Evolutionary conservation across 2,797 vertebrate species (phyloP).

Genomic region (Chanos chanos): DNA sequence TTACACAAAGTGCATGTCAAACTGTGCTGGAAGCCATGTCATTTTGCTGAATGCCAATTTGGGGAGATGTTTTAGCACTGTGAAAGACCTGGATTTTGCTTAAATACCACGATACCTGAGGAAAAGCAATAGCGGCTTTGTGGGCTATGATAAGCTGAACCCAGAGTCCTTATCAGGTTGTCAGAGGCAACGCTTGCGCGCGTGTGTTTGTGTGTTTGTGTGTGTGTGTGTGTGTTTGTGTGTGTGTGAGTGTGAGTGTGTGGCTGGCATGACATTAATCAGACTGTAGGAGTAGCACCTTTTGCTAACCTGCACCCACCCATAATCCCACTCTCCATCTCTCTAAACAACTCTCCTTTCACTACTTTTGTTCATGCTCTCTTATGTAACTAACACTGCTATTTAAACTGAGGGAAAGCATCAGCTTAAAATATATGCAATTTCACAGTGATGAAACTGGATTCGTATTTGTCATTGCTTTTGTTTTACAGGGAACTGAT

Average conservation of each 20-base stretch:
- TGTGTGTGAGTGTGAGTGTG: conserved; percentile 47
- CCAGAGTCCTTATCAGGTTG: conserved; percentile 54
- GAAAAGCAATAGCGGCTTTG: conserved; percentile 1
- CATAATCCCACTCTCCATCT: too few species aligned
- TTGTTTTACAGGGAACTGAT: too few species aligned
- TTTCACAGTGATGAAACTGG: too few species aligned
- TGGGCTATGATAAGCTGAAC: conserved; percentile 39
- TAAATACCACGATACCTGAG: conserved; percentile 12
- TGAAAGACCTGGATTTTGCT: conserved; percentile 30
- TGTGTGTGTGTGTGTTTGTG: too few species aligned
- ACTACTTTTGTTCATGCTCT: too few species aligned
- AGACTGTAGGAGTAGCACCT: conserved; percentile 12
- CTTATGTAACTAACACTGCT: too few species aligned
- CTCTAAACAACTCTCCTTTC: too few species aligned
- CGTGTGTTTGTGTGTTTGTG: too few species aligned
- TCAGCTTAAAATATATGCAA: too few species aligned
- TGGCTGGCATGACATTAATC: conserved; percentile 55
- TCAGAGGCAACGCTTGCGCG: conserved; percentile 54
- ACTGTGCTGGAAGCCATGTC: neutral
- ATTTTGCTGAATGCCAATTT: conserved; percentile 16
- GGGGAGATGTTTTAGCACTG: conserved; percentile 31
- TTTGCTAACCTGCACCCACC: conserved; percentile 3
- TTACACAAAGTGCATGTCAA: conserved; percentile 20
- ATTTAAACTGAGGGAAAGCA: too few species aligned
- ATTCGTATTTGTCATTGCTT: too few species aligned